Percentiles rank a stretch among this genome's conserved stretches.
Evolutionary conservation across 2,113 vertebrate genomes (phyloP).

Genomic region (Lynx canadensis): DNA sequence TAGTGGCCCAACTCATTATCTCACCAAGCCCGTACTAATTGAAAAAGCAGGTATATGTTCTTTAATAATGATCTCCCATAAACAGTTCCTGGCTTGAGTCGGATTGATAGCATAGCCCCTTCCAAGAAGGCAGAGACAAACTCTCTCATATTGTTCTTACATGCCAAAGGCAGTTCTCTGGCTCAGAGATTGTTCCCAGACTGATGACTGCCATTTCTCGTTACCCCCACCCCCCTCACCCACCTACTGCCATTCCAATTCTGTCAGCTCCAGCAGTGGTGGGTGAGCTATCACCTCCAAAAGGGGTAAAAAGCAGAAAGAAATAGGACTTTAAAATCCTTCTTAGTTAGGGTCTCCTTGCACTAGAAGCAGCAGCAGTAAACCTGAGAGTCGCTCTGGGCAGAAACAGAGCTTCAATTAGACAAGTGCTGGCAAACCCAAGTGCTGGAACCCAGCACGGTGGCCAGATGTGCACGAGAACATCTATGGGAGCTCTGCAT

Average conservation of each 20-base stretch:
- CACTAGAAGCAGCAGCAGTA: neutral
- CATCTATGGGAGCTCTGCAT: neutral
- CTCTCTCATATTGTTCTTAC: conserved; percentile 20
- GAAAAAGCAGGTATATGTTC: conserved; percentile 9
- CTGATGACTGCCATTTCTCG: conserved; percentile 47
- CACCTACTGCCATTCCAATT: conserved; percentile 61
- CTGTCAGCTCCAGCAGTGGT: conserved; percentile 46
- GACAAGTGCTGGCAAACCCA: no score
- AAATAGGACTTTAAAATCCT: neutral
- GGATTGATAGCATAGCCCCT: conserved; percentile 19
- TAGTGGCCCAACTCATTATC: neutral
- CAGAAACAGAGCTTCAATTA: neutral
- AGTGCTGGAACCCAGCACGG: neutral
- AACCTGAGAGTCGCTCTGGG: neutral
- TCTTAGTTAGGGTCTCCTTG: neutral
- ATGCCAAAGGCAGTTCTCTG: conserved; percentile 57
- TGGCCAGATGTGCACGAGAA: neutral
- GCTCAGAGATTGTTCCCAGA: conserved; percentile 55
- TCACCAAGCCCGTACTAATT: neutral
- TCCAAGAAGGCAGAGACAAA: conserved; percentile 57
- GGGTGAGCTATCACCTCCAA: conserved; percentile 53
- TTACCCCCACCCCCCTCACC: conserved; percentile 45
- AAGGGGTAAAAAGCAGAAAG: neutral
- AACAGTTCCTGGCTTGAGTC: conserved; percentile 54
- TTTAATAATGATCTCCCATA: conserved; percentile 41